Evolutionary conservation across 2,113 vertebrate genomes (phyloP).

Genomic region (Cololabis saira): DNA sequence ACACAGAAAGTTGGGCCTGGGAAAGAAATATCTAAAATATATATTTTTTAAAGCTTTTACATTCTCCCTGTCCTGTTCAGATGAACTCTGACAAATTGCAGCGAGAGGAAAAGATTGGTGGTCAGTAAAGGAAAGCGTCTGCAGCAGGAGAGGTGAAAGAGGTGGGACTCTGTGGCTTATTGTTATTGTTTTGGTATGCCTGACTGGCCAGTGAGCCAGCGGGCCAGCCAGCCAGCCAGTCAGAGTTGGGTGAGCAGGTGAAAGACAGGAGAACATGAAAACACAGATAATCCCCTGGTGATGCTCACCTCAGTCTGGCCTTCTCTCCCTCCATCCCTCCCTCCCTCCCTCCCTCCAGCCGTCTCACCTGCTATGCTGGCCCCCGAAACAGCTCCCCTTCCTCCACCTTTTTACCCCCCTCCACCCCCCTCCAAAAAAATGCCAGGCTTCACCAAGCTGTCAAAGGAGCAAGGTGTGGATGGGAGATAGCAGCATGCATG

Average conservation of each 20-base stretch:
- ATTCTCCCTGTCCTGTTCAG: not conserved
- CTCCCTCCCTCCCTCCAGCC: conserved; percentile 32
- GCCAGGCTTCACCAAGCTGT: conserved; percentile 67
- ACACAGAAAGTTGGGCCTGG: no score
- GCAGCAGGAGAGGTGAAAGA: conserved; percentile 28
- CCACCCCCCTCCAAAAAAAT: conserved; percentile 9
- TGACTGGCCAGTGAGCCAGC: conserved; percentile 48
- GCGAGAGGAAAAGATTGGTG: not conserved
- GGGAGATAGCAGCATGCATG: conserved; percentile 73
- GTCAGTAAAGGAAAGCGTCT: not conserved
- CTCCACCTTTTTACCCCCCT: conserved; percentile 52
- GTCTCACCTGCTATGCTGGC: conserved; percentile 58
- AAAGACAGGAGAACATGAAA: conserved; percentile 78
- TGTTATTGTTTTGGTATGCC: conserved; percentile 58
- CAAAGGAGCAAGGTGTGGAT: conserved; percentile 78
- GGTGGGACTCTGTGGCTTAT: conserved; percentile 39
- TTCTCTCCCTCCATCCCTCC: conserved; percentile 34
- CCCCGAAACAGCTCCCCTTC: conserved; percentile 45
- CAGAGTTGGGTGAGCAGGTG: conserved; percentile 77
- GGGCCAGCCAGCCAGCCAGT: conserved; percentile 61
- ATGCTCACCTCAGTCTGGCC: conserved; percentile 64
- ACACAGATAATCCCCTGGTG: conserved; percentile 74
- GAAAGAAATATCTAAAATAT: no score
- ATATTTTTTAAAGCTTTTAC: no score
- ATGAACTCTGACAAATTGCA: not conserved